Evolutionary conservation across 1,140 invertebrate species (phyloP), one percentile per base, ranked within the genome.

Genomic region (Bombyx mandarina): DNA sequence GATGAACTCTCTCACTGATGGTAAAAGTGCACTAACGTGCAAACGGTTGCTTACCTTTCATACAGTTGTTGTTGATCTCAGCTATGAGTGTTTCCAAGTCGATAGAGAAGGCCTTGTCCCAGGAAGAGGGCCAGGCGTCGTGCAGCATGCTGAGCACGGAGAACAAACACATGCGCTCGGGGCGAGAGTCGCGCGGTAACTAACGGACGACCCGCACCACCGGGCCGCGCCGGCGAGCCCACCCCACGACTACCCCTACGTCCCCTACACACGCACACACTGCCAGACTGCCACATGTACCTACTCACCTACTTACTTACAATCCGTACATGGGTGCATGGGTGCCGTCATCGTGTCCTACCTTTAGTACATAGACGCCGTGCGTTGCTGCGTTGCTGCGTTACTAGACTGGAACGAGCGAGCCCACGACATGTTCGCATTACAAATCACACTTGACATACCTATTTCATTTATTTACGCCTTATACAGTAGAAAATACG

Each of bases 1-100:
- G 12, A 18, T 18, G 12, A 18, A 18, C 12, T 18, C 12, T 18
- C 12, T 18, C 12, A 18, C 12, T 18, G 12, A 18, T 18, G 12
- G 12, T 18, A 18, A 8, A 46, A 8, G n/a, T 46, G 63, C 67
- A 73, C 12, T 18, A 18, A 18, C 12, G 12, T 18, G 12, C 12
- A 18, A 18, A 18, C 12, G 12, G 12, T 18, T 18, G 12, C 12
- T 47, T 50, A 80, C 78, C 78, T 77, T 79, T 82, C 22, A 67
- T 10, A 57, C 61, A 74, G 60, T 79, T 80, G 69, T 80, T 82
- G 68, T 85, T 81, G 52, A 82, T 73, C 57, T 85, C 82, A 3
- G 74, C 75, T 45, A 85, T 75, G 56, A 82, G 65, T 8, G 75
- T 73, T 35, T 82, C 81, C 64, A 82, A 56, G 60, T 81, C 80